These are phyloP conservation scores for Gulo gulo DNA, from an alignment of 2,113 vertebrate genomes.

Conservation along the genomic window DNA sequence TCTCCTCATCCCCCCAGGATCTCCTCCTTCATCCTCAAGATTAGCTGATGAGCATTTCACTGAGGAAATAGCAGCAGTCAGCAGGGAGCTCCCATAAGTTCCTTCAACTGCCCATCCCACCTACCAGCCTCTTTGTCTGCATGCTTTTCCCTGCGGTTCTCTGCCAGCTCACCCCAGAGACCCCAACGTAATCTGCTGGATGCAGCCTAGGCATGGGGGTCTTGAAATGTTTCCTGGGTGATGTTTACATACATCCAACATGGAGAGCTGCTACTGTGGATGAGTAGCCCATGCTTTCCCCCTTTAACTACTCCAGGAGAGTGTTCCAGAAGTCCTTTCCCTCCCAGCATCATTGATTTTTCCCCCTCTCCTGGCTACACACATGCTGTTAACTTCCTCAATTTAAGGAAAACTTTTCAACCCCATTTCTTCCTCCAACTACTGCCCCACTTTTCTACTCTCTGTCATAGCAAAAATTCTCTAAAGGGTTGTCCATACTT, in stretches of 20 bases:
- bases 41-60: not conserved
- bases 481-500: accelerated
- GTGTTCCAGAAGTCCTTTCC: not conserved
- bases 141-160: not conserved
- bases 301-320: accelerated
- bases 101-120: not conserved
- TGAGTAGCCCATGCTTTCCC: not conserved
- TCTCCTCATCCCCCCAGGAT: not conserved
- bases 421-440: not conserved
- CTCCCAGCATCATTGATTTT: too few species aligned
- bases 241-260: not conserved
- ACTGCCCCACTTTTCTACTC: not conserved
- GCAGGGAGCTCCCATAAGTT: not conserved
- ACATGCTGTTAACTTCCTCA: not conserved
- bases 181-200: not conserved
- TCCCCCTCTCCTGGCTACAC: not conserved
- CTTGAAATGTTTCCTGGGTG: not conserved
- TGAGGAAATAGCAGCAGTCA: not conserved
- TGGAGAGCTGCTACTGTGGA: not conserved
- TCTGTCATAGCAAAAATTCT: not conserved
- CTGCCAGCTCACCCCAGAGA: not conserved
- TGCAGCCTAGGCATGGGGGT: not conserved
- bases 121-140: not conserved
- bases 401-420: not conserved
- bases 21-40: not conserved